Base-by-base conservation (phyloP, 2,113 vertebrate species). In the Chloropsis cyanopogon region DNA sequence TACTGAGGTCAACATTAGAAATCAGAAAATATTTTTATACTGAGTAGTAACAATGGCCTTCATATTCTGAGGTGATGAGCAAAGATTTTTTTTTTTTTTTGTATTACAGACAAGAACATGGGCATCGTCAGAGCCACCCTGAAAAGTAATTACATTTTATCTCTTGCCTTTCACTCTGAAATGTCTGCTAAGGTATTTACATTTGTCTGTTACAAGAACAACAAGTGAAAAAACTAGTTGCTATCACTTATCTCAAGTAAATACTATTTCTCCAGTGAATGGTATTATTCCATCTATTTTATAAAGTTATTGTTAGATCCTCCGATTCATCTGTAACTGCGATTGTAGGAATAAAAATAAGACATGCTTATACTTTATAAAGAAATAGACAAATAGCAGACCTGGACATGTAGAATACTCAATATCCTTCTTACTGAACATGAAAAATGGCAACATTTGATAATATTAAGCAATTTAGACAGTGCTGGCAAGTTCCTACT, bases 401-500 rank as follows among this genome's bases (percentile, higher is more conserved):
- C 79, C 61, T 89, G 75, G 76, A 89, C 63, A 56, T 29, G 75
- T 37, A 65, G 56, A 94, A 86, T 31, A 96, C 84, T 88, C 25
- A 91, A 96, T 82, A 97, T 57, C 81, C 86, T 86, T 91, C 91
- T 83, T 49, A 94, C 37, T 90, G 70, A 94, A 94, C 33, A 92
- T n/a, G 82, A 97, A 97, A 96, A 94, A 95, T 50, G 57, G 81
- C 70, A 95, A 93, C 25, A 41, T 97, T 95, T 96, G 93, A 96
- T 96, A 97, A 96, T 91, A 96, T 95, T 97, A 97, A 96, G 86
- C 89, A 95, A 97, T 97, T 96, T 70, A 95, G 77, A 96, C 95
- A 96, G 42, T 94, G 65, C 54, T 95, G 77, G 92, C 95, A 95
- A 98, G 95, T 97, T 98, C 46, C 82, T 97, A 82, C 88, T 95